Conservation (phyloP, 2,888 invertebrate genomes). For the Epinotia brunnichana region DNA sequence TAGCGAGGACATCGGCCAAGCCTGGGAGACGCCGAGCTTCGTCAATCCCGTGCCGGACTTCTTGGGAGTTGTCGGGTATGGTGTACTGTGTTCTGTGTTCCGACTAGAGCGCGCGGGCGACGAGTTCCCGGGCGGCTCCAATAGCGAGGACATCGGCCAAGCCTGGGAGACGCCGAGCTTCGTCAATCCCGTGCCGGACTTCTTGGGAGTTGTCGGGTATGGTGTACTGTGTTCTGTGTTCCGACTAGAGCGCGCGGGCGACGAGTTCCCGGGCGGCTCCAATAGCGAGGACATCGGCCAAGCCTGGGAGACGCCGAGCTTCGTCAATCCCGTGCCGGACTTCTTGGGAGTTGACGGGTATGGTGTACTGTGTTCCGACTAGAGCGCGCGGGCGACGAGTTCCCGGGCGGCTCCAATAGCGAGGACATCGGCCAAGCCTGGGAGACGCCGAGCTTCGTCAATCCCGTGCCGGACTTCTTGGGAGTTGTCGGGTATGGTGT, state of each 20-base stretch:
- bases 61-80: constrained; percentile 87
- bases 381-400: constrained; percentile 85
- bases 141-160: constrained; percentile 86
- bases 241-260: constrained; percentile 87
- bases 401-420: constrained; percentile 89
- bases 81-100: constrained; percentile 88
- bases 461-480: constrained; percentile 95
- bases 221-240: constrained; percentile 88
- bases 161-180: constrained; percentile 89
- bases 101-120: constrained; percentile 87
- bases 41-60: constrained; percentile 96
- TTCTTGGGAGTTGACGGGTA: constrained; percentile 90
- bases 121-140: constrained; percentile 88
- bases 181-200: constrained; percentile 95
- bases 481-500: constrained; percentile 86
- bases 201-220: constrained; percentile 89
- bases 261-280: constrained; percentile 87
- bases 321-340: constrained; percentile 94
- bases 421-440: constrained; percentile 87
- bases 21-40: constrained; percentile 89
- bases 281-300: constrained; percentile 87
- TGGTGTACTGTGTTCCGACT: constrained; percentile 89
- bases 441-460: constrained; percentile 89
- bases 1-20: constrained; percentile 85
- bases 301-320: constrained; percentile 88